Conservation (phyloP, 2,888 invertebrate species). For the Teleogryllus oceanicus region DNA sequence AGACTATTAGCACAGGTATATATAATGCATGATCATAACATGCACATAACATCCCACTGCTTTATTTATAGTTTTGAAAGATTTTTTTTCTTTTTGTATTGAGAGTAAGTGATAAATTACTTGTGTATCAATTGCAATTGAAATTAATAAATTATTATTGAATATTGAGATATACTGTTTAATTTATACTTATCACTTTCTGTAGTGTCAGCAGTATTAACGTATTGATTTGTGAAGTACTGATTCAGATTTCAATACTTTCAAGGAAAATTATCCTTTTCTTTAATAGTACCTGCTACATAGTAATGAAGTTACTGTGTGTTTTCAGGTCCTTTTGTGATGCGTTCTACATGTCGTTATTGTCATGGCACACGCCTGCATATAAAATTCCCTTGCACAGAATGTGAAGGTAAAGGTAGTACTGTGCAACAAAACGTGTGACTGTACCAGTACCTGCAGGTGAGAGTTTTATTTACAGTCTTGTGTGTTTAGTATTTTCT, state of each 20-base stretch:
- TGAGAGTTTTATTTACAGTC: slow-evolving; percentile 39
- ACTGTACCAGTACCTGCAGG: slow-evolving; percentile 90
- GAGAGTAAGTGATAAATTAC: too few relatives aligned
- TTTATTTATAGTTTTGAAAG: too few relatives aligned
- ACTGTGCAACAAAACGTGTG: slow-evolving; percentile 80
- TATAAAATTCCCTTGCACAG: slow-evolving; percentile 85
- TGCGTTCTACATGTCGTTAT: slow-evolving; percentile 91
- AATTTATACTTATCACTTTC: too few relatives aligned
- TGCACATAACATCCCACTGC: too few relatives aligned
- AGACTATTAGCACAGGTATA: slow-evolving; percentile 71
- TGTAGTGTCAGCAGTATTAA: too few relatives aligned
- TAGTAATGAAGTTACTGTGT: not conserved
- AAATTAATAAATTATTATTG: too few relatives aligned
- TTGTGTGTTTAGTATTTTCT: too few relatives aligned
- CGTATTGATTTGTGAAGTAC: too few relatives aligned
- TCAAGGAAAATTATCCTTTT: slow-evolving; percentile 20
- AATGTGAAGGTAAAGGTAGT: slow-evolving; percentile 91
- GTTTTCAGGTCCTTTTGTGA: slow-evolving; percentile 81
- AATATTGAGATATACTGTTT: too few relatives aligned
- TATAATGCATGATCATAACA: not conserved
- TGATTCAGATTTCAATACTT: not conserved
- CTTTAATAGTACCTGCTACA: slow-evolving; percentile 23
- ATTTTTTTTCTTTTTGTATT: too few relatives aligned
- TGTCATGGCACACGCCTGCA: slow-evolving; percentile 83
- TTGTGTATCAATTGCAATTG: too few relatives aligned